Base-by-base conservation (phyloP, 2,797 vertebrate genomes). In the Ctenosaura bakeri region DNA sequence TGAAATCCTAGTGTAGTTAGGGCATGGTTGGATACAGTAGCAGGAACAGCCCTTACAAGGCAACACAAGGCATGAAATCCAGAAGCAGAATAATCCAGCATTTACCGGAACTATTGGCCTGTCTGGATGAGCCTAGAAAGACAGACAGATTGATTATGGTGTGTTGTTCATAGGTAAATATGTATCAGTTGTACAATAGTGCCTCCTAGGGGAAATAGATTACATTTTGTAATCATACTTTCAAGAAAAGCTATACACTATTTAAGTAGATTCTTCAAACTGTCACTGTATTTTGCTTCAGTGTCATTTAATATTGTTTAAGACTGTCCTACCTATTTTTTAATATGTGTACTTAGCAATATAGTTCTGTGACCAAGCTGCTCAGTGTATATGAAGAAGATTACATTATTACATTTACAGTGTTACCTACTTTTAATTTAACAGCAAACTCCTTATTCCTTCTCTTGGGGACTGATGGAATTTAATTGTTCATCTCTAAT, bases 401-500 rank as follows among this genome's bases (percentile, higher is more conserved):
- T 80, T 13, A 22, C 46, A 81, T 76, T 85, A n/a, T 35, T 56
- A 88, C 56, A 7, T 59, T 88, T 3, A 79, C 86, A 87, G 38
- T 90, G 80, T 92, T 76, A 38, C 16, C 92, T 86, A 2, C 73
- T 91, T 95, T 93, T 90, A 77, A 83, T 95, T 95, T 95, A 93
- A 88, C 92, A 91, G 62, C 88, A 89, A 76, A 1, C 42, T 92
- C 93, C 82, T 77, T 95, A 83, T 62, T 95, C 94, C 95, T 89
- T 92, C 93, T 90, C 92, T 92, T 84, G 89, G 93, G 91, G 87
- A 94, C 0, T 93, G 92, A 93, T 93, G 89, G 93, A 93, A 71
- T 93, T 87, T 92, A 87, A 89, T 92, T 96, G 95, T 86, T 92
- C 91, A 74, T 90, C 91, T 90, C 88, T 91, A 69, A 83, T 94